Evolutionary conservation across 2,113 vertebrate species (phyloP), one percentile per base, ranked within the genome.

Genomic region (Tachysurus fulvidraco): DNA sequence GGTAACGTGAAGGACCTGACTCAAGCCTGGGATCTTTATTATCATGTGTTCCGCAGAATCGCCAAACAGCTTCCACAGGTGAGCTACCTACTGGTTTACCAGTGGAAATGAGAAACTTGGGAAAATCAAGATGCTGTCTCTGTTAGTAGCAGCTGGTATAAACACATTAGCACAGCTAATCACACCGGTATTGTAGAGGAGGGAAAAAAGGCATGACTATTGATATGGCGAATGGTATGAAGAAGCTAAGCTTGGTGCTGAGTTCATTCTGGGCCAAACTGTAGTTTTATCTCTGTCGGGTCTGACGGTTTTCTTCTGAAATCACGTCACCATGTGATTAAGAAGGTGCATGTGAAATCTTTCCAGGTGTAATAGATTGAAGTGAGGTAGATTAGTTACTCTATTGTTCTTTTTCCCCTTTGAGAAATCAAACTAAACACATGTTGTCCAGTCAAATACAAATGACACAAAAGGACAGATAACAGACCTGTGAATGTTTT

Each of bases 11-110:
- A 99, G 92, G 98, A 99, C 92, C 94, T 99, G 84, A 99, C 98
- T 0, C 98, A 99, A 89, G 98, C 98, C 82, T 99, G 98, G 98
- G 98, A 99, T 88, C 97, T 99, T 80, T 99, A 99, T 90, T 99
- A 99, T 80, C 98, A 99, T 0, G 98, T 99, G 41, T 99, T 99
- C 95, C 93, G 98, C 81, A 96, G 98, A 1, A 99, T 99, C 92
- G 99, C 98, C 62, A 99, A 99, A 91, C 98, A 99, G 92, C 95
- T 99, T 89, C 98, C 98, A 25, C 98, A 99, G 97, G 98, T 98
- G n/a, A 74, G 91, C 12, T 3, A 7, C 36, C 57, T 21, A 36
- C 11, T 28, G 46, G 14, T 57, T 30, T 30, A 55, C 25, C 16
- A 55, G 17, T 55, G 4, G 54, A 28, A 54, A 28, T 19, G 50